A percentile compares a stretch with the other conserved stretches of the same genome.
These are phyloP conservation scores for Proisotoma minuta DNA, from an alignment of 2,888 invertebrate species.

Conservation along the genomic window DNA sequence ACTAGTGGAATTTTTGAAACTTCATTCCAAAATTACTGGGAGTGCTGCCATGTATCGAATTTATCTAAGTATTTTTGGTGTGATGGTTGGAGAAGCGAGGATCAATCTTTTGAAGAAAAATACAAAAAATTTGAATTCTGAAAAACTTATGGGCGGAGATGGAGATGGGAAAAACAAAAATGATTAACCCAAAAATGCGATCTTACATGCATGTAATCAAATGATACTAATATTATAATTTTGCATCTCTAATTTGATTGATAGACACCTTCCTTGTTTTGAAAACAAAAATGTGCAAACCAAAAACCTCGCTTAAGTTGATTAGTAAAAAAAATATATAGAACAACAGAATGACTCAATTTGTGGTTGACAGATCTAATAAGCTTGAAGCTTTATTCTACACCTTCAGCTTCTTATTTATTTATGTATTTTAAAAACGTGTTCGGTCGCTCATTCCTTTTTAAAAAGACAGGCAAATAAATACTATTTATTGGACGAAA, in stretches of 20 bases:
- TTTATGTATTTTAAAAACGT: neutral
- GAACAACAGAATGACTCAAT: too few relatives aligned
- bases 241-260: neutral
- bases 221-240: too few relatives aligned
- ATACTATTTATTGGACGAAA: neutral
- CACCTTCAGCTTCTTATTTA: too few relatives aligned
- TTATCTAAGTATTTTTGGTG: neutral
- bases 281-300: too few relatives aligned
- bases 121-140: neutral
- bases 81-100: neutral
- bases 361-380: neutral
- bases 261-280: too few relatives aligned
- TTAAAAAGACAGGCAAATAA: neutral
- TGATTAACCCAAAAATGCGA: too few relatives aligned
- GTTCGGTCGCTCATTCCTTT: neutral
- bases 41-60: neutral
- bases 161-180: neutral
- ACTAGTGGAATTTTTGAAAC: neutral
- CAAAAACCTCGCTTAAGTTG: too few relatives aligned
- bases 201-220: too few relatives aligned
- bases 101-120: neutral
- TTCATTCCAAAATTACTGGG: neutral
- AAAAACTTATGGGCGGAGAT: neutral
- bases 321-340: too few relatives aligned
- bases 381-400: neutral